Base-by-base conservation (phyloP, 1,140 invertebrate genomes). In the Reticulitermes speratus region DNA sequence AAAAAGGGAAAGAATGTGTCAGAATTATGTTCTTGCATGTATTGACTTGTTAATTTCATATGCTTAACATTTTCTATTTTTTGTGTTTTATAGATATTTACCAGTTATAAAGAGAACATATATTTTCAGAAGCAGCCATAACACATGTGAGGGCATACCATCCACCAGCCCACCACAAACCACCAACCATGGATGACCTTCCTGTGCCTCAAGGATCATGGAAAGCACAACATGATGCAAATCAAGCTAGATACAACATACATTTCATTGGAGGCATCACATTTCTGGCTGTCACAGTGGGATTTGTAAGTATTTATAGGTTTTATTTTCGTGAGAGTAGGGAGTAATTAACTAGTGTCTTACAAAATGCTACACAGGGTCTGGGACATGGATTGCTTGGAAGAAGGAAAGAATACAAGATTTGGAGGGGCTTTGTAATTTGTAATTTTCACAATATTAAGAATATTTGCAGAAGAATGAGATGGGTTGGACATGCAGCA, bases 161-260 rank as follows among this genome's bases (percentile, higher is more conserved):
- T 75, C 69, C 86, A n/a, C 85, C 85, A 23, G 87, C 87, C 23
- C 52, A 84, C 45, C 87, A 87, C 86, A 90, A 89, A 83, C 88
- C 87, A 21, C 89, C 93, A 30, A 93, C 91, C 23, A 94, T 96
- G 93, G 94, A 96, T 89, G 96, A 97, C 88, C 89, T 96, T 89
- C 95, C 95, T 9, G 92, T 94, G 25, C 96, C 96, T 11, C 90
- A 92, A 84, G 96, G 96, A 44, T 94, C 94, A 21, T 97, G 96
- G 96, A 91, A 95, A 88, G 93, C 94, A 32, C 89, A 93, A 52
- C 90, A 96, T 89, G 92, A 94, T 86, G 92, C 93, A 45, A 92
- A 92, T 52, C 94, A 96, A 88, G 91, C 91, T 85, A 94, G 93
- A 89, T 95, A 95, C 91, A 96, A 96, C 89, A 89, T 92, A 16